phyloP scores from a whole-genome alignment of 1,140 invertebrate genomes.

The Caenorhabditis remanei region DNA sequence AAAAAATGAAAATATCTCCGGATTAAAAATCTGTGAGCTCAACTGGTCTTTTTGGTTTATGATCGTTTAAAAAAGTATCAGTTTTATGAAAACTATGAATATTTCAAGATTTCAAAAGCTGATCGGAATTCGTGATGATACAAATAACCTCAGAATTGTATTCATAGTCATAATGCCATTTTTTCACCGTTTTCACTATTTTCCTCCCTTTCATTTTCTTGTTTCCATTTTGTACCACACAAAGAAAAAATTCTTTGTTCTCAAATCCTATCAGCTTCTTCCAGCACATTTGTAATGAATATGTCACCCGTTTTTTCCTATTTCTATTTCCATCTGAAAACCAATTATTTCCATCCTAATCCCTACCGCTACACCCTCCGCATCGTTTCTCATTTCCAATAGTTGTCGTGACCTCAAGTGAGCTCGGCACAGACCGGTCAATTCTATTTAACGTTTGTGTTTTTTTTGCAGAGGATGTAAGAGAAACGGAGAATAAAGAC shows the following conservation, averaged over 20 bases:
- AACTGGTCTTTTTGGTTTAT: not conserved
- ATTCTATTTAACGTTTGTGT: not conserved
- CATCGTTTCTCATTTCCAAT: not conserved
- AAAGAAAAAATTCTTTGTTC: conserved; percentile 21
- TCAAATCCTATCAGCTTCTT: not conserved
- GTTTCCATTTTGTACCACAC: not conserved
- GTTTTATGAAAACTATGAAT: not conserved
- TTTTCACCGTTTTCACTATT: not conserved
- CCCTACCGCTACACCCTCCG: not conserved
- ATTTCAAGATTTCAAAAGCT: not conserved
- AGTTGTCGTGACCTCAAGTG: conserved; percentile 33
- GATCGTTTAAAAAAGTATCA: conserved; percentile 14
- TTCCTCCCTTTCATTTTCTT: not conserved
- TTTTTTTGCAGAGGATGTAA: not conserved
- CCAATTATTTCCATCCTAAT: conserved; percentile 32
- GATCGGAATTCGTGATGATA: not conserved
- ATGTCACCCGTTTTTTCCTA: not conserved
- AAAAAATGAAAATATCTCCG: not conserved
- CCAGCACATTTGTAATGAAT: conserved; percentile 19
- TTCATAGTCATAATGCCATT: not conserved
- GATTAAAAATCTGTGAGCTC: conserved; percentile 1
- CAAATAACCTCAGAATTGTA: not conserved
- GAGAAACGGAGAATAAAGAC: not conserved
- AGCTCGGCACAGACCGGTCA: not conserved
- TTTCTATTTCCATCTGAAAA: conserved; percentile 36